Evolutionary conservation across 2,888 invertebrate species (phyloP).

Genomic region (Agriotes lineatus): DNA sequence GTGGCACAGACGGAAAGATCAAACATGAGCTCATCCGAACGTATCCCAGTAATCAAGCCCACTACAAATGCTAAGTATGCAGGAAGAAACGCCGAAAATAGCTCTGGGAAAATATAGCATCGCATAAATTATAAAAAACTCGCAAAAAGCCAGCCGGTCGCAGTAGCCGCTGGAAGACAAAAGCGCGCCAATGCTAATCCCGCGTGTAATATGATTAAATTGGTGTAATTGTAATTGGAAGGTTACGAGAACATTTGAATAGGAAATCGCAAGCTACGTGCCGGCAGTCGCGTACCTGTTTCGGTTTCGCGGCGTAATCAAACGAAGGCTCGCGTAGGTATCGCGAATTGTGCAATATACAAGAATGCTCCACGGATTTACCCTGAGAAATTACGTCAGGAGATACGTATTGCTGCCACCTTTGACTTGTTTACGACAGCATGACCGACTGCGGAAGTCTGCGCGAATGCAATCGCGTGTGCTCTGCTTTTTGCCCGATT

Average conservation of each 20-base stretch:
- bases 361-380: constrained; percentile 19
- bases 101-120: background rate
- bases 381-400: background rate
- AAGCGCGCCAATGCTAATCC: background rate
- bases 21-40: constrained; percentile 9
- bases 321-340: constrained; percentile 25
- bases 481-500: background rate
- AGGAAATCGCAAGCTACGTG: constrained; percentile 38
- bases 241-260: constrained; percentile 29
- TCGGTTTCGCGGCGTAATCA: constrained; percentile 26
- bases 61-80: constrained; percentile 18
- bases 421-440: background rate
- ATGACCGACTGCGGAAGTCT: too few relatives aligned
- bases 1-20: constrained; percentile 10
- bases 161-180: too few relatives aligned
- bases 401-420: background rate
- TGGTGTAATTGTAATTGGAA: constrained; percentile 14
- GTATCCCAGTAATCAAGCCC: constrained; percentile 11
- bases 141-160: constrained; percentile 1
- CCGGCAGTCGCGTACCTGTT: constrained; percentile 36
- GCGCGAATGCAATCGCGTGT: too few relatives aligned
- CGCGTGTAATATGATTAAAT: constrained; percentile 2
- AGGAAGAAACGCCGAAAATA: constrained; percentile 18
- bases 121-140: constrained; percentile 12
- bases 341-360: constrained; percentile 7